Conservation (phyloP, 2,797 vertebrate species). For the Anguilla pacifica region DNA sequence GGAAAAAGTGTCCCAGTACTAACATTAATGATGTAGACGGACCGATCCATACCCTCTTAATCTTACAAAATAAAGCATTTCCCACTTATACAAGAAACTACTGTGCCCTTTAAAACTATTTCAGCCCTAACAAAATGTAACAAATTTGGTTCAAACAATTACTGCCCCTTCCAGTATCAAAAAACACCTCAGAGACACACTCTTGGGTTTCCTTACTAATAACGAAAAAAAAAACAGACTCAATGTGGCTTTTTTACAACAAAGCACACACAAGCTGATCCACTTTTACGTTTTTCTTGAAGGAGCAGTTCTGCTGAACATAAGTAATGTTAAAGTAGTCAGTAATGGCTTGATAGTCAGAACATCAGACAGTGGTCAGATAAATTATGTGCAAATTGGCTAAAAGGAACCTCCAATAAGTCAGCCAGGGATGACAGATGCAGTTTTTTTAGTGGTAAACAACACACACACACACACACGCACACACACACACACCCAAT, state of each 20-base stretch:
- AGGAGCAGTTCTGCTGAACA: background rate
- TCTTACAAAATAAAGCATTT: background rate
- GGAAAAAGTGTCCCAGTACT: background rate
- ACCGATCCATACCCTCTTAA: background rate
- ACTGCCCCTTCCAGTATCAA: background rate
- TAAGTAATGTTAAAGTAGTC: background rate
- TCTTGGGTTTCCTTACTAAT: background rate
- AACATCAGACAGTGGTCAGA: background rate
- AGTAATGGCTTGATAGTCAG: background rate
- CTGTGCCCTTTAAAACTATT: background rate
- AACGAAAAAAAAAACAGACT: background rate
- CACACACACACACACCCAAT: background rate
- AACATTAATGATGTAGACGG: background rate
- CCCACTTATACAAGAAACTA: background rate
- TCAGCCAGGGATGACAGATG: background rate
- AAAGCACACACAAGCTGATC: conserved; percentile 24
- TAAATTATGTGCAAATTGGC: background rate
- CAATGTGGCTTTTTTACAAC: background rate
- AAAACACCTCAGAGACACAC: background rate
- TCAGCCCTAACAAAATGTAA: background rate
- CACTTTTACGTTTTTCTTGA: conserved; percentile 21
- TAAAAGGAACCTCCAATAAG: background rate
- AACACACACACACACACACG: too few relatives aligned
- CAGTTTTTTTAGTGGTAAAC: background rate
- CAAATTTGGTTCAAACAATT: background rate